phyloP scores from a whole-genome alignment of 2,888 invertebrate genomes.

The Heliconius hortense region DNA sequence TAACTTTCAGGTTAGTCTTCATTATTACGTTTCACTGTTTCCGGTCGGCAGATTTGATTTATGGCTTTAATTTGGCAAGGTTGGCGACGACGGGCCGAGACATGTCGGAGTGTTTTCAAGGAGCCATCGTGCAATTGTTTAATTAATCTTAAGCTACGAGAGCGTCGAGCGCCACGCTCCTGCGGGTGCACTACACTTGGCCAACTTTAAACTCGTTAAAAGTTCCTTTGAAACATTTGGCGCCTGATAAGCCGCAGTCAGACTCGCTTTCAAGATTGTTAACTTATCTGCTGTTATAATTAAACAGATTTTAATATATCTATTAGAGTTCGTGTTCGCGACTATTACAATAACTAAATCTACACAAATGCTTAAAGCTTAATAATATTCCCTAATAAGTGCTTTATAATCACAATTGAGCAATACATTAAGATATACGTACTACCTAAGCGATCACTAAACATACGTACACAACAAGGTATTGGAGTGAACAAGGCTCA shows the following conservation, averaged over 20 bases:
- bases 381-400: not conserved
- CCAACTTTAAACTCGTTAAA: conserved; percentile 82
- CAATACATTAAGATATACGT: conserved; percentile 29
- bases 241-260: conserved; percentile 80
- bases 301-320: conserved; percentile 65
- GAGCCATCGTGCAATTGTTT: conserved; percentile 81
- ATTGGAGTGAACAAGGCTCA: conserved; percentile 76
- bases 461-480: conserved; percentile 73
- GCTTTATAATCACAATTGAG: conserved; percentile 3
- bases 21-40: conserved; percentile 76
- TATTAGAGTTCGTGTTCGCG: conserved; percentile 43
- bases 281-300: conserved; percentile 79
- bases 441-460: conserved; percentile 50
- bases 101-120: conserved; percentile 82
- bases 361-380: conserved; percentile 18
- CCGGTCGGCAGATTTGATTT: conserved; percentile 78
- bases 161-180: conserved; percentile 62
- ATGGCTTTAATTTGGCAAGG: conserved; percentile 81
- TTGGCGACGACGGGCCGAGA: conserved; percentile 80
- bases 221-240: conserved; percentile 81
- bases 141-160: conserved; percentile 79
- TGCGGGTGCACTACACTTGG: conserved; percentile 76
- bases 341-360: conserved; percentile 28
- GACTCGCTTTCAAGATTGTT: conserved; percentile 77
- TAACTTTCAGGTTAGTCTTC: conserved; percentile 65